A percentile compares a stretch with the other conserved stretches of the same genome.
These are phyloP conservation scores for Nasonovia ribisnigri DNA, from an alignment of 2,888 invertebrate genomes.

Conservation along the genomic window DNA sequence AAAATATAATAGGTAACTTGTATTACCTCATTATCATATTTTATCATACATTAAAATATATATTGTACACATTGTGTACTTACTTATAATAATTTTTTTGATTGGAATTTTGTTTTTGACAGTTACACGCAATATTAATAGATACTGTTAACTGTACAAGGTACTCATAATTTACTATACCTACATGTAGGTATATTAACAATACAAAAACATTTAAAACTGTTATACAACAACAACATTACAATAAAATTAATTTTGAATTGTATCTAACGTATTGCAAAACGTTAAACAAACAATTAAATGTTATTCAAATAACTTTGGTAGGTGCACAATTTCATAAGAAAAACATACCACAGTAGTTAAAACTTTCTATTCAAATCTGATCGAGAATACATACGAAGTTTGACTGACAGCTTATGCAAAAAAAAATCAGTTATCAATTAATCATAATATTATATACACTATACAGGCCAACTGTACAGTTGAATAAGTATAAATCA, in stretches of 20 bases:
- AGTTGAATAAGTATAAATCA: not conserved
- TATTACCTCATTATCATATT: not conserved
- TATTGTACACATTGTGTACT: not conserved
- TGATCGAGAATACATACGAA: not conserved
- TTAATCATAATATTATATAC: not conserved
- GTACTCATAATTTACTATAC: not conserved
- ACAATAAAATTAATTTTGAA: not conserved
- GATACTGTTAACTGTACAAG: not conserved
- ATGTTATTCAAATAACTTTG: constrained; percentile 12
- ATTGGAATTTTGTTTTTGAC: not conserved
- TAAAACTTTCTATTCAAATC: not conserved
- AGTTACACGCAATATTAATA: not conserved
- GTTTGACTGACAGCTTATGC: not conserved
- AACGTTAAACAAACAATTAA: constrained; percentile 30
- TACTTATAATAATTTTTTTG: not conserved
- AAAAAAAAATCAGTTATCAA: not conserved
- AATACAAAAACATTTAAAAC: not conserved
- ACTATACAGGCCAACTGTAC: not conserved
- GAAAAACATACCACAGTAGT: not conserved
- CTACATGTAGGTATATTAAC: not conserved
- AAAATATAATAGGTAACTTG: not conserved
- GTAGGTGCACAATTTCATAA: not conserved
- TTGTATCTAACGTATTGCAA: not conserved
- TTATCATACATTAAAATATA: not conserved
- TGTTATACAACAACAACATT: not conserved